These are phyloP conservation scores for Nephrotoma appendiculata DNA, from an alignment of 2,888 invertebrate species.

Conservation along the genomic window DNA sequence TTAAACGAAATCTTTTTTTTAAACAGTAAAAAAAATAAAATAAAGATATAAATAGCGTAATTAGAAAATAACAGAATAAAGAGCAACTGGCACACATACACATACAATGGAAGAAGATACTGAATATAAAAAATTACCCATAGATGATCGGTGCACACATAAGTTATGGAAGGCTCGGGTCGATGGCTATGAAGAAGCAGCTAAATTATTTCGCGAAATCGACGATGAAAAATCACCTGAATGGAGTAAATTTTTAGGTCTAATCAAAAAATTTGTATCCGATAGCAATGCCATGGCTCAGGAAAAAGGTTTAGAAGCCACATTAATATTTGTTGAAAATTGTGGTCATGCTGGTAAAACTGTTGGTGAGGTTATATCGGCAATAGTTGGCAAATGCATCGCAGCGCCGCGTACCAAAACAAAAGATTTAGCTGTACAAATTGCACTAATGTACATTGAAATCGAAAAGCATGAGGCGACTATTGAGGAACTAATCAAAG, in stretches of 20 bases:
- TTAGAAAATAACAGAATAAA: neutral
- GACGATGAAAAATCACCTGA: conserved; percentile 90
- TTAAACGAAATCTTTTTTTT: neutral
- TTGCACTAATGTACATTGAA: conserved; percentile 87
- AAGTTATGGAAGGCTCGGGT: conserved; percentile 94
- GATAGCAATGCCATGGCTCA: conserved; percentile 93
- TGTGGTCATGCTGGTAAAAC: conserved; percentile 77
- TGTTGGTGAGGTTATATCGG: conserved; percentile 75
- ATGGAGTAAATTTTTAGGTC: conserved; percentile 78
- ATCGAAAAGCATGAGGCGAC: conserved; percentile 88
- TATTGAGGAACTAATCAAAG: conserved; percentile 81
- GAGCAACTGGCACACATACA: conserved; percentile 19
- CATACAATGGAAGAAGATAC: conserved; percentile 64
- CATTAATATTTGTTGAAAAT: conserved; percentile 81
- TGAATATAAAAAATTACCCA: conserved; percentile 70
- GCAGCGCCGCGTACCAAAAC: conserved; percentile 85
- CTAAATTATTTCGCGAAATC: conserved; percentile 72
- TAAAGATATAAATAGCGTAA: neutral
- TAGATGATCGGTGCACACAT: conserved; percentile 85
- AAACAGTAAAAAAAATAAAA: neutral
- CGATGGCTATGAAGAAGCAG: conserved; percentile 86
- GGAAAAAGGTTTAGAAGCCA: conserved; percentile 89
- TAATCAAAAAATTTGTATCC: conserved; percentile 86
- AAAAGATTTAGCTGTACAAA: conserved; percentile 77
- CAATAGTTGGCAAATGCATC: conserved; percentile 83